Percentiles rank a stretch among this genome's conserved stretches.
Evolutionary conservation across 2,888 invertebrate genomes (phyloP).

Genomic region (Scaptomyza cyrtandrae): DNA sequence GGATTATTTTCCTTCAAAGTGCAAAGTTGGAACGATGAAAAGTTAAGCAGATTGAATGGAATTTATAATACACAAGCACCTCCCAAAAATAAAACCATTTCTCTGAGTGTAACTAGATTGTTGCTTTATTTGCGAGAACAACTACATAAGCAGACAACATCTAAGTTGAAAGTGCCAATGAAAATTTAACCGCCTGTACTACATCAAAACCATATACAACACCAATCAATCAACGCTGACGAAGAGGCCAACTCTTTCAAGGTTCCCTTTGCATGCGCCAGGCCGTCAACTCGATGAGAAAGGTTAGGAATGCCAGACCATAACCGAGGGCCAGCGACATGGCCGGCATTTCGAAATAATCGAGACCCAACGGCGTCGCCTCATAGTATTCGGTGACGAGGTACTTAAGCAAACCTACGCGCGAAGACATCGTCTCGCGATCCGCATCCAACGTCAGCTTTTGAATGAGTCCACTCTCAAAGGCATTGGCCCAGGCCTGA

Average conservation of each 20-base stretch:
- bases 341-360: conserved; percentile 78
- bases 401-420: conserved; percentile 61
- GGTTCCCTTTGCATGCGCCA: conserved; percentile 45
- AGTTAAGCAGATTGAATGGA: background rate
- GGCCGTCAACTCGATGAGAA: conserved; percentile 65
- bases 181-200: conserved; percentile 24
- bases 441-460: conserved; percentile 61
- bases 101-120: conserved; percentile 37
- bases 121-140: conserved; percentile 24
- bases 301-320: conserved; percentile 57
- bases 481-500: conserved; percentile 59
- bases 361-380: conserved; percentile 54
- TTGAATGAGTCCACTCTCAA: conserved; percentile 58
- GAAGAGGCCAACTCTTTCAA: conserved; percentile 13
- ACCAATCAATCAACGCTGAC: conserved; percentile 61
- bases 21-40: background rate
- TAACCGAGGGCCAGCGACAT: conserved; percentile 68
- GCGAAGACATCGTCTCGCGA: conserved; percentile 57
- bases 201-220: conserved; percentile 39
- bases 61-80: background rate
- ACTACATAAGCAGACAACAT: conserved; percentile 2
- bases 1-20: too few relatives aligned
- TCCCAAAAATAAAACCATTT: conserved; percentile 1
- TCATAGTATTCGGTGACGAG: conserved; percentile 63
- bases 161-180: conserved; percentile 35